phyloP scores from a whole-genome alignment of 2,888 invertebrate genomes.

The Rutpela maculata region DNA sequence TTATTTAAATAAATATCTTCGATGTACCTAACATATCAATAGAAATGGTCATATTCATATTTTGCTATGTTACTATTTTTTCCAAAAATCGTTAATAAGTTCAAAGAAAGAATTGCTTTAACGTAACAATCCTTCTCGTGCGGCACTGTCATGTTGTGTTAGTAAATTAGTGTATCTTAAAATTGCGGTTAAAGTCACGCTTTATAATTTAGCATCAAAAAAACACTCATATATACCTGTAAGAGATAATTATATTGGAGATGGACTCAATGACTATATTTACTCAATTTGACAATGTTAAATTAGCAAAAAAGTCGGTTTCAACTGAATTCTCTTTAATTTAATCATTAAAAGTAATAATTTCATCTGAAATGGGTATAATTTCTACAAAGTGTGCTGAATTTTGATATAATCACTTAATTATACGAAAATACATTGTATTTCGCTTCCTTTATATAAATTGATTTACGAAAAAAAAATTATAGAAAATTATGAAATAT shows the following conservation, averaged over 20 bases:
- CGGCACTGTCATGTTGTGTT: not conserved
- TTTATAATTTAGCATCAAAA: constrained; percentile 3
- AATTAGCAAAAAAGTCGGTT: constrained; percentile 17
- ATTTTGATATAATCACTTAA: not conserved
- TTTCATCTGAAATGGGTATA: not conserved
- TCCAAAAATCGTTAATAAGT: no score
- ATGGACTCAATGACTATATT: constrained; percentile 26
- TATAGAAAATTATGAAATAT: no score
- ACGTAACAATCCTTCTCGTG: not conserved
- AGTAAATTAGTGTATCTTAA: constrained; percentile 3
- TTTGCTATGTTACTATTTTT: no score
- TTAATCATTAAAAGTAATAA: constrained; percentile 19
- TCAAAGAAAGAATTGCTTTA: no score
- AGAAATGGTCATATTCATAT: no score
- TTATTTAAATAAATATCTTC: no score
- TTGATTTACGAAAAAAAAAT: not conserved
- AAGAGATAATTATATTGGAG: constrained; percentile 26
- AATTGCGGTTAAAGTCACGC: constrained; percentile 7
- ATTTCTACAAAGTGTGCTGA: not conserved
- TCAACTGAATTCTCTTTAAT: constrained; percentile 13
- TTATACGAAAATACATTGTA: not conserved
- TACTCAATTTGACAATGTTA: constrained; percentile 1
- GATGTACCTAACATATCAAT: no score
- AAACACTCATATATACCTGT: constrained; percentile 13
- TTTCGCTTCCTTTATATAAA: not conserved